These are phyloP conservation scores for Leptocoma aspasia DNA, from an alignment of 2,113 vertebrate genomes.

Conservation along the genomic window DNA sequence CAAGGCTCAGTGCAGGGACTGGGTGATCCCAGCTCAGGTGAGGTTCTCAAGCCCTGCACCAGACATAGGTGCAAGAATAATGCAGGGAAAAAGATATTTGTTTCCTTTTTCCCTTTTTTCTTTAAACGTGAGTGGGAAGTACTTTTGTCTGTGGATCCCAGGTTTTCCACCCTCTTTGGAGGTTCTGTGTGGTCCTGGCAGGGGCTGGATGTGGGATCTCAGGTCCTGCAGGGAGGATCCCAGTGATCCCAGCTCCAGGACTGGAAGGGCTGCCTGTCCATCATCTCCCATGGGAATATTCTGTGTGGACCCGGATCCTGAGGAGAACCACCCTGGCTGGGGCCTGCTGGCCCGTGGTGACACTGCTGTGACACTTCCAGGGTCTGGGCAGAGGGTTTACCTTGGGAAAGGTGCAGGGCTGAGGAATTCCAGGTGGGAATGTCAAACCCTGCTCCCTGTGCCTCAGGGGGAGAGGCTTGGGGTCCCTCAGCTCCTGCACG, in stretches of 20 bases:
- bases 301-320: rapidly evolving
- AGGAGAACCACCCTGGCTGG: too few species aligned
- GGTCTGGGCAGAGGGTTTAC: background rate
- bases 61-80: background rate
- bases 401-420: background rate
- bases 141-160: rapidly evolving
- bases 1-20: background rate
- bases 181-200: background rate
- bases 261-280: background rate
- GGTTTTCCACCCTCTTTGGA: background rate
- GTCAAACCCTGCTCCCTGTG: background rate
- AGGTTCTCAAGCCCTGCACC: background rate
- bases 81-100: background rate
- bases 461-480: background rate
- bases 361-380: background rate
- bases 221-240: background rate
- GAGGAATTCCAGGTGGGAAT: background rate
- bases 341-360: background rate
- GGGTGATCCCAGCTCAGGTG: background rate
- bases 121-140: background rate
- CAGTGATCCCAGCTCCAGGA: background rate
- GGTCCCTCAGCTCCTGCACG: rapidly evolving
- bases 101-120: background rate
- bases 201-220: background rate
- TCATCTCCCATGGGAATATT: rapidly evolving